Conservation (phyloP, 1,140 invertebrate genomes). For the Nixonia krombeini region DNA sequence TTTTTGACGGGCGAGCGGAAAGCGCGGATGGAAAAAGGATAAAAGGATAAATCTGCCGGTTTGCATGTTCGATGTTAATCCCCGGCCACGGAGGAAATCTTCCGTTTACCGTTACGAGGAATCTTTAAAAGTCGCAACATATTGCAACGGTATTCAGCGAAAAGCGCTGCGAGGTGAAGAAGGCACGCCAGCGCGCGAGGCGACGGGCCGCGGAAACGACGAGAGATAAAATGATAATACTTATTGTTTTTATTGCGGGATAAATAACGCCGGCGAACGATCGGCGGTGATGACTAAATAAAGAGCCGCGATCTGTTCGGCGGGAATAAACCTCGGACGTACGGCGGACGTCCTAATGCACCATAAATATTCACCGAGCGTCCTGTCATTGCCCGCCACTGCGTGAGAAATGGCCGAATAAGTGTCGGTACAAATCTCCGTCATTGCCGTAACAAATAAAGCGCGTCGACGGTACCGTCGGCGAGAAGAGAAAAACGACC, state of each 20-base stretch:
- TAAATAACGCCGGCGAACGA: slow-evolving; percentile 25
- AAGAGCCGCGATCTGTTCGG: slow-evolving; percentile 19
- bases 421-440: slow-evolving; percentile 12
- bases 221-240: slow-evolving; percentile 37
- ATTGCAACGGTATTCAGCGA: slow-evolving; percentile 41
- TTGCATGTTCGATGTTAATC: slow-evolving; percentile 24
- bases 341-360: slow-evolving; percentile 26
- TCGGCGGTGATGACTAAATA: slow-evolving; percentile 31
- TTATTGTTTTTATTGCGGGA: slow-evolving; percentile 37
- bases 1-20: slow-evolving; percentile 11
- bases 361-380: slow-evolving; percentile 32
- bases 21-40: too few relatives aligned
- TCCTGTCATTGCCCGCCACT: slow-evolving; percentile 13
- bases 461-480: too few relatives aligned
- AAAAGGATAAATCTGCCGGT: slow-evolving; percentile 5
- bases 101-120: slow-evolving; percentile 42
- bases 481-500: too few relatives aligned
- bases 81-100: slow-evolving; percentile 3
- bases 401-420: slow-evolving; percentile 20
- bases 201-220: slow-evolving; percentile 17
- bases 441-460: too few relatives aligned
- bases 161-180: slow-evolving; percentile 22
- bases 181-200: slow-evolving; percentile 22
- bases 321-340: slow-evolving; percentile 24
- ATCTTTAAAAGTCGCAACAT: slow-evolving; percentile 45